These are phyloP conservation scores for Lutjanus campechanus DNA, from an alignment of 2,797 vertebrate species.

Conservation along the genomic window DNA sequence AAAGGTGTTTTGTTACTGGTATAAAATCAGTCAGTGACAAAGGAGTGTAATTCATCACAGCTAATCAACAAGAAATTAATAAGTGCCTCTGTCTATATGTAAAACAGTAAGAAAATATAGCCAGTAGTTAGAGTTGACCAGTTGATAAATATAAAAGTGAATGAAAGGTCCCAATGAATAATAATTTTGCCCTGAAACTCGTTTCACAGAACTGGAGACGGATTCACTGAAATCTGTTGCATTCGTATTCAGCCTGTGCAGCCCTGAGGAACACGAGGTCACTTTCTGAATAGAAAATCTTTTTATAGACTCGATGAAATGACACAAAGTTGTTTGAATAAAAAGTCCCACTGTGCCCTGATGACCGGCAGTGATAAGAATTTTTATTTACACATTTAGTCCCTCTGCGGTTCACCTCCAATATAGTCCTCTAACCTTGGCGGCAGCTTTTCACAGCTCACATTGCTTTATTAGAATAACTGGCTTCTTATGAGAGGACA, in stretches of 20 bases:
- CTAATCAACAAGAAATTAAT: not conserved
- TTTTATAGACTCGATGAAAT: conserved; percentile 46
- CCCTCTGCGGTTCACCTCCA: conserved; percentile 22
- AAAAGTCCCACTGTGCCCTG: conserved; percentile 32
- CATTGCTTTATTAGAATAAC: conserved; percentile 29
- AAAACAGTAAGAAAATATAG: not conserved
- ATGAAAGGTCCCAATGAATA: conserved; percentile 2
- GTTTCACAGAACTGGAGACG: not conserved
- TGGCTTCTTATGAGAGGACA: not conserved
- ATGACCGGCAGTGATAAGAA: conserved; percentile 32
- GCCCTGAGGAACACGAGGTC: conserved; percentile 22
- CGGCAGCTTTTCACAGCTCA: conserved; percentile 21
- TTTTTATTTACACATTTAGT: conserved; percentile 50
- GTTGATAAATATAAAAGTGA: conserved; percentile 2
- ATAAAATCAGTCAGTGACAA: not conserved
- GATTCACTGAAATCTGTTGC: conserved; percentile 19
- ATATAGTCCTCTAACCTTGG: conserved; percentile 29
- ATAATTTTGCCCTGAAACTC: conserved; percentile 1
- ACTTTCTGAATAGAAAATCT: conserved; percentile 53
- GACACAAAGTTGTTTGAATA: conserved; percentile 56
- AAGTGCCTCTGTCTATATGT: not conserved
- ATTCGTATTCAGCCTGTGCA: conserved; percentile 41
- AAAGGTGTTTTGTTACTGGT: not conserved
- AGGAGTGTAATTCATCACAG: not conserved
- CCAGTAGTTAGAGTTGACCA: not conserved